Conservation (phyloP, 2,797 vertebrate genomes). For the Rhynchotus rufescens region DNA sequence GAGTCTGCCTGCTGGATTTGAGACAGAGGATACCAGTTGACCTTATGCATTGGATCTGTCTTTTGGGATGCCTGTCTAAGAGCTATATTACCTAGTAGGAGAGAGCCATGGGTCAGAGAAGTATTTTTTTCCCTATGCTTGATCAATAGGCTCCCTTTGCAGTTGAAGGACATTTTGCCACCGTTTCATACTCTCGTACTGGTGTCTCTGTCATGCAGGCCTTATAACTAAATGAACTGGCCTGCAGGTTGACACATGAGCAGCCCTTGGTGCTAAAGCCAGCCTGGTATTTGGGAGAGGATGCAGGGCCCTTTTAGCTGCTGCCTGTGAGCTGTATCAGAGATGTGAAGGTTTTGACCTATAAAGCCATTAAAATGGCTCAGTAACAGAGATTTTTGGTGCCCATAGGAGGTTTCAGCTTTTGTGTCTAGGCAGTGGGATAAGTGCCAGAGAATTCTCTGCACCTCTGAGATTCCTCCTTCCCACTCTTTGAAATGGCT, state of each 20-base stretch:
- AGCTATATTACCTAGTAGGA: not conserved
- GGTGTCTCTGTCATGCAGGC: not conserved
- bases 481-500: conserved; percentile 27
- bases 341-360: conserved; percentile 4
- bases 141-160: not conserved
- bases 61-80: not conserved
- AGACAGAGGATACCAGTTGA: not conserved
- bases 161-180: not conserved
- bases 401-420: conserved; percentile 1
- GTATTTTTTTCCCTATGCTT: not conserved
- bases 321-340: not conserved
- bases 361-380: not conserved
- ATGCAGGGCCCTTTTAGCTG: not conserved
- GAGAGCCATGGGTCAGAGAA: not conserved
- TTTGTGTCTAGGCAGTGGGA: not conserved
- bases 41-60: not conserved
- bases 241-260: not conserved
- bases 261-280: not conserved
- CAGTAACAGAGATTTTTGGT: not conserved
- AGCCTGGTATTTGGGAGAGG: not conserved
- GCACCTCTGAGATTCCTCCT: conserved; percentile 23
- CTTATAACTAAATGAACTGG: not conserved
- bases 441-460: conserved; percentile 19
- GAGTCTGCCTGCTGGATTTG: not conserved
- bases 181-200: not conserved